phyloP scores from a whole-genome alignment of 2,113 vertebrate species.

The Coreoperca whiteheadi region DNA sequence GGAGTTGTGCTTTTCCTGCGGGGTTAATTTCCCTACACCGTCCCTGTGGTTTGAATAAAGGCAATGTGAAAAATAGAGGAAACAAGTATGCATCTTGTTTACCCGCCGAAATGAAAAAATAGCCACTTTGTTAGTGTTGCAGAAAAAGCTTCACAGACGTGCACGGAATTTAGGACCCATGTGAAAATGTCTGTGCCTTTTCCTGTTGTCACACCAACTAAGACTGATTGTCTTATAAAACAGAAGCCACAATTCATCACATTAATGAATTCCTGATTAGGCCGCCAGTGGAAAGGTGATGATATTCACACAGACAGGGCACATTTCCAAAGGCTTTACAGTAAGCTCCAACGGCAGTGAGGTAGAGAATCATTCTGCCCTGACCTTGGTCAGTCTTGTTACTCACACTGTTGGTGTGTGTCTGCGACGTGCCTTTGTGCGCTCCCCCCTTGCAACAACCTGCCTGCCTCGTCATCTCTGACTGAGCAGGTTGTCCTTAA shows the following conservation, averaged over 20 bases:
- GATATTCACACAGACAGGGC: constrained; percentile 65
- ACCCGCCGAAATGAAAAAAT: constrained; percentile 46
- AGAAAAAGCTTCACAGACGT: constrained; percentile 58
- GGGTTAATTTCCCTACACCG: constrained; percentile 33
- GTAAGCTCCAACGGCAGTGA: constrained; percentile 17
- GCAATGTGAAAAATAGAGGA: constrained; percentile 40
- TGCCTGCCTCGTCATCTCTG: constrained; percentile 35
- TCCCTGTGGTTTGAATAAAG: constrained; percentile 25
- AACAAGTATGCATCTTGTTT: constrained; percentile 70
- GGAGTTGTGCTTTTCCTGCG: not conserved
- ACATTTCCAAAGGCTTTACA: constrained; percentile 57
- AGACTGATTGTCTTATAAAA: constrained; percentile 47
- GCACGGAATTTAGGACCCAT: constrained; percentile 62
- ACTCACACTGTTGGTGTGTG: constrained; percentile 58
- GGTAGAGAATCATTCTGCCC: constrained; percentile 13
- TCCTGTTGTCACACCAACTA: constrained; percentile 54
- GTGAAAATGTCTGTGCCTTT: constrained; percentile 62
- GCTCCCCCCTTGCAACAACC: constrained; percentile 11
- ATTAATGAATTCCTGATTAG: constrained; percentile 50
- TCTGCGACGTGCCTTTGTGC: constrained; percentile 54
- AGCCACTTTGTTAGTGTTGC: constrained; percentile 52
- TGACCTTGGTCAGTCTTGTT: constrained; percentile 46
- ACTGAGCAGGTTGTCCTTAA: constrained; percentile 34
- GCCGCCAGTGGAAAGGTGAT: constrained; percentile 38
- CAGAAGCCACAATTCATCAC: constrained; percentile 33